Evolutionary conservation across 2,888 invertebrate species (phyloP).

Genomic region (Malthinus flaveolus): DNA sequence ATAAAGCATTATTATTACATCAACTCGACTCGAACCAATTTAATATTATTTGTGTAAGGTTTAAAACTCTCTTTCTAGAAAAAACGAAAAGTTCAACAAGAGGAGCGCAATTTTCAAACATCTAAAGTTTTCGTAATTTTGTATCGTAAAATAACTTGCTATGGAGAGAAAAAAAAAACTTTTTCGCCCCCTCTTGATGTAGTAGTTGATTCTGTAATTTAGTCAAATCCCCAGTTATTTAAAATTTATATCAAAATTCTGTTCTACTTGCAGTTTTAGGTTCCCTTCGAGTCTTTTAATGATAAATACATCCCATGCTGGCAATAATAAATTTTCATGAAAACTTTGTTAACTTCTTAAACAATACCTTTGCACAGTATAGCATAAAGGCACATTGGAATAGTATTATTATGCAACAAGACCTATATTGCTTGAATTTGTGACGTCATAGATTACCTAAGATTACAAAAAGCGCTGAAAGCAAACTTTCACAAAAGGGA

Average conservation of each 20-base stretch:
- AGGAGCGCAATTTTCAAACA: no score
- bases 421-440: constrained; percentile 22
- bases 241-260: constrained; percentile 24
- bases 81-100: no score
- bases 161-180: no score
- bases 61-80: no score
- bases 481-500: constrained; percentile 11
- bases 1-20: no score
- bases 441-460: constrained; percentile 15
- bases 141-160: no score
- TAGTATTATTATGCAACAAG: constrained; percentile 15
- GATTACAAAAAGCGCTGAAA: constrained; percentile 15
- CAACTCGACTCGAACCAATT: no score
- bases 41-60: no score
- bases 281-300: constrained; percentile 22
- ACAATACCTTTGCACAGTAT: constrained; percentile 13
- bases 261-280: constrained; percentile 25
- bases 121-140: no score
- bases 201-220: constrained; percentile 21
- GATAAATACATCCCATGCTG: constrained; percentile 24
- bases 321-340: constrained; percentile 28
- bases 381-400: constrained; percentile 17
- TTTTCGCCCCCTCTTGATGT: no score
- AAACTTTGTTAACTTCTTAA: constrained; percentile 27
- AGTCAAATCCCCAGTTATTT: constrained; percentile 21